Percentiles rank a stretch among this genome's conserved stretches.
phyloP scores from a whole-genome alignment of 2,888 invertebrate species.

The Bellardia bayeri region DNA sequence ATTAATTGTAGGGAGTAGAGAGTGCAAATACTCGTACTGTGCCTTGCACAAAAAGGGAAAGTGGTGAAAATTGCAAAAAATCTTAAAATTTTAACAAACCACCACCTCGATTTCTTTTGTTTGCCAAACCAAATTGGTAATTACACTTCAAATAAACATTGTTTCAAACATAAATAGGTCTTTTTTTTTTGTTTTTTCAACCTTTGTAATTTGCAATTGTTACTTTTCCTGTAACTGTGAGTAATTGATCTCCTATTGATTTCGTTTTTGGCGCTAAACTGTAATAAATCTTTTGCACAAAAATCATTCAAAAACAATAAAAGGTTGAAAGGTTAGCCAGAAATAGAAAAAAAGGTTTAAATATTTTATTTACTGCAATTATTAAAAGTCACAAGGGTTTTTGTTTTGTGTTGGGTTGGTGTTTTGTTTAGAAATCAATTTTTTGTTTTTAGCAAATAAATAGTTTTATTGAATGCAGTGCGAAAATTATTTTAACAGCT shows the following conservation, averaged over 20 bases:
- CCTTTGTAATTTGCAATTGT: background rate
- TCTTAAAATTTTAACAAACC: conserved; percentile 29
- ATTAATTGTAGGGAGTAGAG: background rate
- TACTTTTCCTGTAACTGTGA: conserved; percentile 11
- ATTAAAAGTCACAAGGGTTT: conserved; percentile 34
- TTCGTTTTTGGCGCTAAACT: conserved; percentile 52
- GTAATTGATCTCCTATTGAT: conserved; percentile 73
- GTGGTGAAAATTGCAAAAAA: background rate
- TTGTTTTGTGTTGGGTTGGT: background rate
- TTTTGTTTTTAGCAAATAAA: conserved; percentile 31
- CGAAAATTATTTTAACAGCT: conserved; percentile 21
- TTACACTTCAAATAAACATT: conserved; percentile 64
- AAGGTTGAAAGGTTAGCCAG: conserved; percentile 34
- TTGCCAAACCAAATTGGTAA: conserved; percentile 66
- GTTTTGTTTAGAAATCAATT: conserved; percentile 29
- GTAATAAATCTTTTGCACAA: conserved; percentile 59
- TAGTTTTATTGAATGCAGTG: conserved; percentile 26
- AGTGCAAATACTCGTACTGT: background rate
- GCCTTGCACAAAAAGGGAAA: background rate
- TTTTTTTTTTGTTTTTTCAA: conserved; percentile 3
- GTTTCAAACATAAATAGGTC: conserved; percentile 16
- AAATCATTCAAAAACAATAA: conserved; percentile 15
- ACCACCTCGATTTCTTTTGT: conserved; percentile 29
- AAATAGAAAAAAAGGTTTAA: conserved; percentile 24
- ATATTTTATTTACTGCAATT: conserved; percentile 50